Conservation (phyloP, 2,797 vertebrate genomes). For the Argyrosomus regius region DNA sequence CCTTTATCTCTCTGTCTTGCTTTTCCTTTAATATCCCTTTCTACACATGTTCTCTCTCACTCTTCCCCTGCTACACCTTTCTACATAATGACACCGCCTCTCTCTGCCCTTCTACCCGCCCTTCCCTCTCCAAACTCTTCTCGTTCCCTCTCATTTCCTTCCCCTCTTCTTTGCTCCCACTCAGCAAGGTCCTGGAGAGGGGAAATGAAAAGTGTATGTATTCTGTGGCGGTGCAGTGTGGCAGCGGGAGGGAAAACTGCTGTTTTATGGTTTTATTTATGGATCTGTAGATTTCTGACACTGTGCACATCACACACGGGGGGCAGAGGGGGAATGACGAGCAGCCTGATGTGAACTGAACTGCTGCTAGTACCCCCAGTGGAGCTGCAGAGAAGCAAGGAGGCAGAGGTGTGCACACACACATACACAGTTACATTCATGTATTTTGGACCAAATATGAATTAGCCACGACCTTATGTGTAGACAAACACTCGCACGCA, state of each 20-base stretch:
- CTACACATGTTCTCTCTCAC: slow-evolving; percentile 23
- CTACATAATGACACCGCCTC: slow-evolving; percentile 48
- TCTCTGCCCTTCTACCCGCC: slow-evolving; percentile 37
- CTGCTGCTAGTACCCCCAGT: slow-evolving; percentile 48
- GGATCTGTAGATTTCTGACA: slow-evolving; percentile 69
- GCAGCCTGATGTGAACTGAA: slow-evolving; percentile 62
- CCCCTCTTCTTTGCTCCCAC: slow-evolving; percentile 26
- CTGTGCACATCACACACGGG: slow-evolving; percentile 61
- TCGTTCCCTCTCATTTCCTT: slow-evolving; percentile 49
- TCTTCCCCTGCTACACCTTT: slow-evolving; percentile 39
- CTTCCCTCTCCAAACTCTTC: slow-evolving; percentile 4
- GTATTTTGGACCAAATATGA: slow-evolving; percentile 31
- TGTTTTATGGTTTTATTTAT: slow-evolving; percentile 81
- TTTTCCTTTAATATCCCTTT: slow-evolving; percentile 37
- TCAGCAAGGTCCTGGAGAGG: slow-evolving; percentile 59
- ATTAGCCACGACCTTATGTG: slow-evolving; percentile 11
- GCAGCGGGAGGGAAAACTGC: slow-evolving; percentile 70
- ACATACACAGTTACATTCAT: slow-evolving; percentile 1
- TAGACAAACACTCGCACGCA: not conserved
- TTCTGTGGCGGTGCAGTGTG: slow-evolving; percentile 62
- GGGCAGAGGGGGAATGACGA: slow-evolving; percentile 60
- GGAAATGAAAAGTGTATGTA: slow-evolving; percentile 71
- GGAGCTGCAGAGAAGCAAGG: slow-evolving; percentile 41
- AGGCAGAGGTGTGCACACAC: slow-evolving; percentile 21
- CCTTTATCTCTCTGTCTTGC: slow-evolving; percentile 51